Evolutionary conservation across 2,113 vertebrate genomes (phyloP).

Genomic region (Paradisaea rubra): DNA sequence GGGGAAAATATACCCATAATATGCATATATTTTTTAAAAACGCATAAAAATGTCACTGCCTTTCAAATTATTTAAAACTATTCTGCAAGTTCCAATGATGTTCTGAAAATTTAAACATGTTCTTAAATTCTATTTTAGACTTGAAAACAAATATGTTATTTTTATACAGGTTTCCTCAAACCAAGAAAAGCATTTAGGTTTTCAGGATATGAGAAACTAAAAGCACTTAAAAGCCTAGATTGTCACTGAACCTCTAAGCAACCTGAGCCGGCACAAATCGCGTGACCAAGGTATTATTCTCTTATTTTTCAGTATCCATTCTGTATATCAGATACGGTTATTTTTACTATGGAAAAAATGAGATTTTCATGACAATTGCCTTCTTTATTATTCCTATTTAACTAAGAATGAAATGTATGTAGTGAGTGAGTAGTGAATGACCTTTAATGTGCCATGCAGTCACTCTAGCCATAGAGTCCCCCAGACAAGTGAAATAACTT

Average conservation of each 20-base stretch:
- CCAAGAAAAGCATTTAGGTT: background rate
- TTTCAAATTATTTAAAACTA: background rate
- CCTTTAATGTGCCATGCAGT: background rate
- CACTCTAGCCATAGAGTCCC: background rate
- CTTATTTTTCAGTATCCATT: background rate
- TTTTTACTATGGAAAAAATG: background rate
- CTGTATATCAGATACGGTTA: background rate
- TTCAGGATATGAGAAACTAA: background rate
- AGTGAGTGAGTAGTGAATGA: background rate
- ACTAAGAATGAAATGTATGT: background rate
- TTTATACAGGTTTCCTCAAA: background rate
- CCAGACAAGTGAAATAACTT: background rate
- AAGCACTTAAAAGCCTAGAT: background rate
- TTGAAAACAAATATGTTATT: background rate
- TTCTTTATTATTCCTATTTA: background rate
- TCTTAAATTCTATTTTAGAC: background rate
- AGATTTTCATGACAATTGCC: too few species aligned
- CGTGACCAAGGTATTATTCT: background rate
- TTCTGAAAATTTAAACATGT: background rate
- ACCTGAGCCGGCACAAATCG: background rate
- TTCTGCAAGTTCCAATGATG: background rate
- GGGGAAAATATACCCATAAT: background rate
- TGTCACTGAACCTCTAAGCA: background rate
- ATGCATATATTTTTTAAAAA: background rate
- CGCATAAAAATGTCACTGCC: rapidly evolving